Conservation (phyloP, 2,888 invertebrate species). For the Caenorhabditis sp. region DNA sequence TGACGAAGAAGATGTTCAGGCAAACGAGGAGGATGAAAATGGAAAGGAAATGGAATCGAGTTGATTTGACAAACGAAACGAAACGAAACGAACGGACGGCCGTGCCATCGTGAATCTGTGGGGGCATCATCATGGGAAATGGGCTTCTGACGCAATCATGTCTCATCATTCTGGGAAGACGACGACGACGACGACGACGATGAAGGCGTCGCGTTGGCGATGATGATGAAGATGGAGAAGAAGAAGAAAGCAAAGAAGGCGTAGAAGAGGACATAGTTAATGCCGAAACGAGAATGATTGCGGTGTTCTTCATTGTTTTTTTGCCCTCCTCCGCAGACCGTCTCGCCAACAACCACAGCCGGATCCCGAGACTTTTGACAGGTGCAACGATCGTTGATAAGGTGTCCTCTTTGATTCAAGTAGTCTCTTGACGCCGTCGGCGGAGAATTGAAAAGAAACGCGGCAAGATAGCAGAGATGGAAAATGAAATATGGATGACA, state of each 20-base stretch:
- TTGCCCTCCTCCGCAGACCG: conserved; percentile 6
- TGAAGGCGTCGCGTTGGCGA: conserved; percentile 15
- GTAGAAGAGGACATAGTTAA: conserved; percentile 50
- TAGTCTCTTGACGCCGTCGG: conserved; percentile 8
- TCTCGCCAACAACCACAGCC: background rate
- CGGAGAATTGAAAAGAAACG: background rate
- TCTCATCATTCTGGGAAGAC: conserved; percentile 15
- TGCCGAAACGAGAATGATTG: conserved; percentile 54
- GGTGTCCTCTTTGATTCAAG: conserved; percentile 33
- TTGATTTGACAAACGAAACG: conserved; percentile 50
- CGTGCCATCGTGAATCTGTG: conserved; percentile 20
- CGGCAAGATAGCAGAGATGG: background rate
- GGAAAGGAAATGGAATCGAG: conserved; percentile 21
- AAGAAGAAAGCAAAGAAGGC: background rate
- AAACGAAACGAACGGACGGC: conserved; percentile 9
- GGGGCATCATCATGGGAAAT: conserved; percentile 42
- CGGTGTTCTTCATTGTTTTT: conserved; percentile 40
- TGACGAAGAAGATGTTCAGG: conserved; percentile 12
- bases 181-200: conserved; percentile 17
- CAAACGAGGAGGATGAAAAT: conserved; percentile 4
- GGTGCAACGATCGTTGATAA: conserved; percentile 51
- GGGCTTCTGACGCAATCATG: conserved; percentile 41
- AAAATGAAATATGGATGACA: too few relatives aligned
- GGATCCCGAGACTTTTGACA: conserved; percentile 43
- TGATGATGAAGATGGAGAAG: conserved; percentile 24